Conservation (phyloP, 2,113 vertebrate genomes). For the Rhinolophus ferrumequinum region DNA sequence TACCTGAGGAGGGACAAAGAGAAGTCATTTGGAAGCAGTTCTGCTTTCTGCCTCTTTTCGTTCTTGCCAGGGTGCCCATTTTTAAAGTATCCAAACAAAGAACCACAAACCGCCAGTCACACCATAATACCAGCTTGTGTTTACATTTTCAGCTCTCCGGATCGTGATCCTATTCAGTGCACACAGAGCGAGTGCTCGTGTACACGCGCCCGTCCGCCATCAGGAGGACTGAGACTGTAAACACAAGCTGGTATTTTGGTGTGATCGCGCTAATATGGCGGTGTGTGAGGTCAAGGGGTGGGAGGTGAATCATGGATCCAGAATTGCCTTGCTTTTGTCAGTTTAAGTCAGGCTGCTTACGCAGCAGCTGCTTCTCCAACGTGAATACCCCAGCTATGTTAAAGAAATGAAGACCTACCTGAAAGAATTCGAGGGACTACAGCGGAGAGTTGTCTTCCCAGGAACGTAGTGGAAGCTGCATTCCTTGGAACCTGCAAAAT, state of each 20-base stretch:
- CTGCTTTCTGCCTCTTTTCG: conserved; percentile 84
- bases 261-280: conserved; percentile 89
- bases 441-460: conserved; percentile 37
- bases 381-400: conserved; percentile 79
- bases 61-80: conserved; percentile 90
- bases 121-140: conserved; percentile 92
- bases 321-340: conserved; percentile 88
- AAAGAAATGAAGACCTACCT: conserved; percentile 80
- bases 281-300: conserved; percentile 86
- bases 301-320: conserved; percentile 89
- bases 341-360: conserved; percentile 86
- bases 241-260: conserved; percentile 92
- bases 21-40: conserved; percentile 77
- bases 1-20: conserved; percentile 74
- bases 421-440: conserved; percentile 65
- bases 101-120: conserved; percentile 89
- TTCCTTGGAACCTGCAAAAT: conserved; percentile 42
- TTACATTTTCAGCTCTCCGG: conserved; percentile 91
- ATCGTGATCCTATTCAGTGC: conserved; percentile 90
- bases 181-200: conserved; percentile 88
- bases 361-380: conserved; percentile 85
- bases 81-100: conserved; percentile 90
- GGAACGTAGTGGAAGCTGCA: conserved; percentile 21
- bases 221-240: conserved; percentile 88
- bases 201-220: conserved; percentile 87